These are phyloP conservation scores for Pseudocheirus occidentalis DNA, from an alignment of 2,797 vertebrate genomes.

Conservation along the genomic window DNA sequence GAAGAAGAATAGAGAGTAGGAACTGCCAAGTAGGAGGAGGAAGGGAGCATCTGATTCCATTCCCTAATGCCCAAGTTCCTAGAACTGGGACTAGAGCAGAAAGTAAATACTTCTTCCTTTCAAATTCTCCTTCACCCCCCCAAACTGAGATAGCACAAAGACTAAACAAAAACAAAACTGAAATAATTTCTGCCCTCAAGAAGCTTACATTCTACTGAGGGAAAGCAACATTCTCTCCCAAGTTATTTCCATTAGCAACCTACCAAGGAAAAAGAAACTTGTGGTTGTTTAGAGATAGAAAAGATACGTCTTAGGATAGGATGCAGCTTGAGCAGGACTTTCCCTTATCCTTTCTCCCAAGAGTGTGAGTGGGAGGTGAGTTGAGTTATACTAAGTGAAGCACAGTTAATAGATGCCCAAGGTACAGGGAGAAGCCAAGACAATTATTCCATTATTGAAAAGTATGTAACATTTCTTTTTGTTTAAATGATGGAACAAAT, in stretches of 20 bases:
- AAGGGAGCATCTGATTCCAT: background rate
- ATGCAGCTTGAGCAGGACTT: background rate
- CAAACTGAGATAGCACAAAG: background rate
- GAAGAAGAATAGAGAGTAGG: background rate
- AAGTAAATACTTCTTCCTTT: background rate
- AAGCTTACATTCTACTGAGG: background rate
- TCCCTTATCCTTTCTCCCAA: background rate
- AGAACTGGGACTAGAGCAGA: background rate
- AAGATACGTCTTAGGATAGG: fast-evolving
- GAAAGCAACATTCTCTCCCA: background rate
- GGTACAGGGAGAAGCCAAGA: too few species aligned
- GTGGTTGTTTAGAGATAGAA: fast-evolving
- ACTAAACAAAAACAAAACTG: background rate
- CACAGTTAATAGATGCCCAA: background rate
- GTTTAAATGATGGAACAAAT: fast-evolving
- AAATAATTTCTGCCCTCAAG: background rate
- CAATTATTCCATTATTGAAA: background rate
- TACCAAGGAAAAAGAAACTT: background rate
- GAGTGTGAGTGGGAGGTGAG: background rate
- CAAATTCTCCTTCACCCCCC: background rate
- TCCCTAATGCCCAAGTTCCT: background rate
- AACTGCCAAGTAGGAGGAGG: background rate
- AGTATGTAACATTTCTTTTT: fast-evolving
- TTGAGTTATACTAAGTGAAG: background rate
- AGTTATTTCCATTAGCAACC: background rate